These are phyloP conservation scores for Sebastes vulpes DNA, from an alignment of 2,797 vertebrate genomes.

Conservation along the genomic window DNA sequence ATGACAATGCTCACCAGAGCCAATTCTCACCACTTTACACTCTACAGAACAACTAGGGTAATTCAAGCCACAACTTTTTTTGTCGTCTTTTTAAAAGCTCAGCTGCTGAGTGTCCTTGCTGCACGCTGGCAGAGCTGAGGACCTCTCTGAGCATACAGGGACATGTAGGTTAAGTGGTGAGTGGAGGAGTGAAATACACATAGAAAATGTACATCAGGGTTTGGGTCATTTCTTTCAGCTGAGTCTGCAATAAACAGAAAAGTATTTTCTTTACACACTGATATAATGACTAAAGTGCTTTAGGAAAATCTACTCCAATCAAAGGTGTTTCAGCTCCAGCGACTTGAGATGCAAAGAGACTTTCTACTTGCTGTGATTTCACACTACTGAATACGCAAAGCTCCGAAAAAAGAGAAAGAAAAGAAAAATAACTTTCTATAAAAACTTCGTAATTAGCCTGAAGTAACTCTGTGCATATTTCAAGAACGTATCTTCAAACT, in stretches of 20 bases:
- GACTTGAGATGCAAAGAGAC: neutral
- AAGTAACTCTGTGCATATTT: slow-evolving; percentile 12
- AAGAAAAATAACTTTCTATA: neutral
- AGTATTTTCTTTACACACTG: slow-evolving; percentile 1
- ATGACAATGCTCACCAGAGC: slow-evolving; percentile 52
- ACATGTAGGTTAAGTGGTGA: slow-evolving; percentile 45
- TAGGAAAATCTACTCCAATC: neutral
- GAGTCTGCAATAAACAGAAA: slow-evolving; percentile 1
- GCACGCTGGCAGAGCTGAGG: neutral
- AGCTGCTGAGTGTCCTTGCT: neutral
- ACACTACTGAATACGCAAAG: neutral
- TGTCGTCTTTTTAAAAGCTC: slow-evolving; percentile 4
- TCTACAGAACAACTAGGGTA: slow-evolving; percentile 68
- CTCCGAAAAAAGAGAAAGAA: neutral
- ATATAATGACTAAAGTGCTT: slow-evolving; percentile 38
- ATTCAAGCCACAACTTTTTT: slow-evolving; percentile 36
- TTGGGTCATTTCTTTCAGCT: slow-evolving; percentile 7
- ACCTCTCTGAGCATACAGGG: neutral
- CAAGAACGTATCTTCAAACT: neutral
- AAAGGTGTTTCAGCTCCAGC: neutral
- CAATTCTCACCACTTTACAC: slow-evolving; percentile 62
- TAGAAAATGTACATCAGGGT: slow-evolving; percentile 32
- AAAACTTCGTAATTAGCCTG: neutral
- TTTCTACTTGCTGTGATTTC: neutral
- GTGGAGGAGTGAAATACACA: slow-evolving; percentile 1